Evolutionary conservation across 37 sponge, comb jelly and placozoan genomes (phyloP).

Genomic region (Tethya wilhelma): DNA sequence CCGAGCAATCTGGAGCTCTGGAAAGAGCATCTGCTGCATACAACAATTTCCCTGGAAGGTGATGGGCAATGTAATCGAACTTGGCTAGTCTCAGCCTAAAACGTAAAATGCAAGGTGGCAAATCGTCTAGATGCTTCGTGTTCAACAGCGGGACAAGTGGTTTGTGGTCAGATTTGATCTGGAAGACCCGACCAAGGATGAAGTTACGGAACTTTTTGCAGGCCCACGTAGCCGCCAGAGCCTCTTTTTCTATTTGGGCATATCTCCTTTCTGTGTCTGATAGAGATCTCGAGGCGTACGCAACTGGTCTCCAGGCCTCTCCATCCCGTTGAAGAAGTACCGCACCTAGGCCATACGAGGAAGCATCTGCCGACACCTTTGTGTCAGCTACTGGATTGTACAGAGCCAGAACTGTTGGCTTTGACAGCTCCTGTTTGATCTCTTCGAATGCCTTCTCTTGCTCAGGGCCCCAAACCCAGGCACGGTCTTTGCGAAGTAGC

Average conservation of each 20-base stretch:
- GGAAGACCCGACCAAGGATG: conserved; percentile 2
- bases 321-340: not conserved
- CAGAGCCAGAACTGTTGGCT: not conserved
- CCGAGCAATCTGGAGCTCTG: not conserved
- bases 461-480: not conserved
- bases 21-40: conserved; percentile 47
- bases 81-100: conserved; percentile 27
- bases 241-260: conserved; percentile 35
- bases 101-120: conserved; percentile 26
- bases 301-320: conserved; percentile 12
- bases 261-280: conserved; percentile 10
- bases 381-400: not conserved
- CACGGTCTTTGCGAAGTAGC: not conserved
- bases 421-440: not conserved
- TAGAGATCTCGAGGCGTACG: conserved; percentile 26
- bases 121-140: conserved; percentile 14
- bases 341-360: not conserved
- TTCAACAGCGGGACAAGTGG: conserved; percentile 37
- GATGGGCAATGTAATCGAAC: conserved; percentile 26
- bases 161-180: conserved; percentile 47
- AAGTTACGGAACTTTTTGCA: conserved; percentile 15
- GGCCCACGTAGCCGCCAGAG: conserved; percentile 25
- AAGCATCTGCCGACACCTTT: conserved; percentile 2
- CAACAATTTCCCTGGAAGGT: conserved; percentile 35
- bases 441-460: not conserved